Evolutionary conservation across 1,140 invertebrate genomes (phyloP).

Genomic region (Solenopsis invicta): DNA sequence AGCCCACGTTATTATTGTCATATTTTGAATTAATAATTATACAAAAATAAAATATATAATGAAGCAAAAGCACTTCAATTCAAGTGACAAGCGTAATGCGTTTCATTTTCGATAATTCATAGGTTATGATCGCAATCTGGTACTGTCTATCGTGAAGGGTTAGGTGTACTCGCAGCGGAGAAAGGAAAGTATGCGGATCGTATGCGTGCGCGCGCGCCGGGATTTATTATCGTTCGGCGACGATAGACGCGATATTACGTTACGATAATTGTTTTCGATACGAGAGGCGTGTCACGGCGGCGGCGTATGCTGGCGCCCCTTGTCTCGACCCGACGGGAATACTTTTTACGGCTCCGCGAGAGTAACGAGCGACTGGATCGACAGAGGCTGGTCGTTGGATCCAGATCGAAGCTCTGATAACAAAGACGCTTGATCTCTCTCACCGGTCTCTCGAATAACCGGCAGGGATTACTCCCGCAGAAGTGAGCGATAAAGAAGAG

Average conservation of each 20-base stretch:
- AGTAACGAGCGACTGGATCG: constrained; percentile 19
- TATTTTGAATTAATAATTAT: too few relatives aligned
- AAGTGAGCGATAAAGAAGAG: constrained; percentile 4
- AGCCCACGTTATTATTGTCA: too few relatives aligned
- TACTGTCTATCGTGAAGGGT: not conserved
- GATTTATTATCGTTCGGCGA: constrained; percentile 62
- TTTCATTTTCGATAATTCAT: not conserved
- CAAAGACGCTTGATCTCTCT: constrained; percentile 46
- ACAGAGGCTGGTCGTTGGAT: constrained; percentile 48
- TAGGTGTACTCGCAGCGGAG: constrained; percentile 1
- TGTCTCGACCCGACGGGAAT: not conserved
- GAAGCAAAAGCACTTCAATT: not conserved
- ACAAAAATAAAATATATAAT: not conserved
- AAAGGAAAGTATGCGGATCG: constrained; percentile 16
- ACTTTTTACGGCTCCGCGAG: constrained; percentile 40
- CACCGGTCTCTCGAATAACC: constrained; percentile 5
- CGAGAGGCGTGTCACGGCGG: constrained; percentile 40
- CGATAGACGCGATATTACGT: constrained; percentile 56
- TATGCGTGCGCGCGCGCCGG: not conserved
- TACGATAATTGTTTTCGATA: constrained; percentile 65
- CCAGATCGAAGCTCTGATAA: constrained; percentile 64
- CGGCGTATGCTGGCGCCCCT: constrained; percentile 16
- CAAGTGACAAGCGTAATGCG: not conserved
- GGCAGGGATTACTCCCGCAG: constrained; percentile 2
- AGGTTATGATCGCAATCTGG: not conserved